Conservation (phyloP, 92 coral and sea anemone genomes). For the Nematostella vectensis region DNA sequence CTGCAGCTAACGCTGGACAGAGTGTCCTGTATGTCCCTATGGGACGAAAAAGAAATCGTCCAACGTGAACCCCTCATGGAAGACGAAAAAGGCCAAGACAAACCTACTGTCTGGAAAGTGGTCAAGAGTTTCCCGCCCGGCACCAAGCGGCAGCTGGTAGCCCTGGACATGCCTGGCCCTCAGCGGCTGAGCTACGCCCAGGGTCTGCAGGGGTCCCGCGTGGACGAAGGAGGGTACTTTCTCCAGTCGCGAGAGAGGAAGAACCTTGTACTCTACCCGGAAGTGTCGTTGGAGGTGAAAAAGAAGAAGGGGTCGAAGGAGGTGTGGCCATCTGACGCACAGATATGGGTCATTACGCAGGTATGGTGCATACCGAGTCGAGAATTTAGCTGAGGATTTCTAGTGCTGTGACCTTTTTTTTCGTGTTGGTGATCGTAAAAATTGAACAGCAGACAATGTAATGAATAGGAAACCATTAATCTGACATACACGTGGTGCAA, state of each 20-base stretch:
- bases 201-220: slow-evolving; percentile 68
- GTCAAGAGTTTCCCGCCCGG: slow-evolving; percentile 71
- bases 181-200: slow-evolving; percentile 55
- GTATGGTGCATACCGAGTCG: slow-evolving; percentile 26
- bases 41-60: slow-evolving; percentile 86
- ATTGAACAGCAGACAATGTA: no score
- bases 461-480: no score
- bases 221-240: slow-evolving; percentile 62
- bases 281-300: slow-evolving; percentile 55
- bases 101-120: slow-evolving; percentile 67
- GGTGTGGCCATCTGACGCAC: slow-evolving; percentile 82
- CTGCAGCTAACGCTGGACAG: slow-evolving; percentile 78
- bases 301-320: slow-evolving; percentile 46
- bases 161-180: slow-evolving; percentile 47
- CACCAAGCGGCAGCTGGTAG: slow-evolving; percentile 60
- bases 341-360: slow-evolving; percentile 83
- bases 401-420: background rate
- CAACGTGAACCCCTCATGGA: slow-evolving; percentile 74
- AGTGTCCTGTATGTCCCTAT: slow-evolving; percentile 72
- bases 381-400: background rate
- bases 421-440: background rate
- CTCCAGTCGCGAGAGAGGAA: slow-evolving; percentile 65
- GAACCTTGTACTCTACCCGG: slow-evolving; percentile 77
- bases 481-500: no score
- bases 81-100: slow-evolving; percentile 77